Base-by-base conservation (phyloP, 53 echinoderm and acorn worm genomes). In the Paracentrotus lividus region DNA sequence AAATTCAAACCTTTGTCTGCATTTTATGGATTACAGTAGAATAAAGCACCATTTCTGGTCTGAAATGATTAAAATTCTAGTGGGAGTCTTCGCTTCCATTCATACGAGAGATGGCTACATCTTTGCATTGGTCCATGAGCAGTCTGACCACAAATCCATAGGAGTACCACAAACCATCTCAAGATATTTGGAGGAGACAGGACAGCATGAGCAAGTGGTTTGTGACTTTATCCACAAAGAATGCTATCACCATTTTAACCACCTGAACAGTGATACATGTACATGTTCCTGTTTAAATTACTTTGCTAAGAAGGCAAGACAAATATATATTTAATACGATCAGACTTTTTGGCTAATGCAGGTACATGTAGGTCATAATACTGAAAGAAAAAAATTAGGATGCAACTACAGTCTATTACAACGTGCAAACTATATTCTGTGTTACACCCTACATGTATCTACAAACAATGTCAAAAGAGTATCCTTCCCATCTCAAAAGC, bases 141-240 rank as follows among this genome's bases (percentile, higher is more conserved):
- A 47, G 47, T 45, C 45, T 81, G n/a, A 81, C 81, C 81, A 81
- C 81, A 81, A 81, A 45, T n/a, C 47, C 81, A 20, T 42, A 20
- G 21, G 5, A n/a, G 42, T 40, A 42, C 77, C 43, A 81, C 81
- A 47, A 24, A 45, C 81, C 33, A 81, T 26, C 33, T 20, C 40
- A 14, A 16, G 12, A 42, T 15, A 69, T 34, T 8, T 67, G 2
- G 31, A 9, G 32, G 5, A 18, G 36, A 75, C 75, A 38, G 40
- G 20, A 75, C 36, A 75, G 40, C 21, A 40, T 20, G 5, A 72
- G 40, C 81, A 81, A 47, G 81, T 81, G 81, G 81, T 81, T 27
- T 45, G 81, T 81, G 81, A 81, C 47, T n/a, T 10, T n/a, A 81
- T 27, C 10, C 4, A 8, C 24, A 8, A 45, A 47, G 81, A 81